A percentile compares a stretch with the other conserved stretches of the same genome.
Evolutionary conservation across 37 sponge, comb jelly and placozoan genomes (phyloP).

Genomic region (Geodia barretti): DNA sequence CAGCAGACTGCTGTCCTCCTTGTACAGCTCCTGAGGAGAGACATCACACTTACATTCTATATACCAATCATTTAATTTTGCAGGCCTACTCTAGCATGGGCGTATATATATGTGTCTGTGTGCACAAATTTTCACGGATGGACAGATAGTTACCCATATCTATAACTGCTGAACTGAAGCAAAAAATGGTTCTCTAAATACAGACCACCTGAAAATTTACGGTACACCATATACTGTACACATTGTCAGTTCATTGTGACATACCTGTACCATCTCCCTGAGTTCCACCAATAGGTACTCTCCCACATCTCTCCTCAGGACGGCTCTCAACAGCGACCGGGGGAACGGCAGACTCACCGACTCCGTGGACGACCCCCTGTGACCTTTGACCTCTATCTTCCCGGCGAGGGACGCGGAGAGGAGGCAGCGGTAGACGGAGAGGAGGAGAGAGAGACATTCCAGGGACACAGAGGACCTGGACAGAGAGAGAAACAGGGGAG

Average conservation of each 20-base stretch:
- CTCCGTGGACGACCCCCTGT: not conserved
- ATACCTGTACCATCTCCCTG: conserved; percentile 32
- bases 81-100: too few species aligned
- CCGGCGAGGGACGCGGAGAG: not conserved
- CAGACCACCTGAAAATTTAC: too few species aligned
- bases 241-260: too few species aligned
- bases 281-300: conserved; percentile 21
- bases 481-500: not conserved
- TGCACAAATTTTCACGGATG: too few species aligned
- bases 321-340: conserved; percentile 17
- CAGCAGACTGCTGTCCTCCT: conserved; percentile 30
- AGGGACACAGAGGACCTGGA: not conserved
- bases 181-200: too few species aligned
- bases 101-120: too few species aligned
- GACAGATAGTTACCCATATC: too few species aligned
- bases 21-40: conserved; percentile 16
- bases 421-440: not conserved
- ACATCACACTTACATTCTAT: too few species aligned
- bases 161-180: too few species aligned
- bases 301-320: conserved; percentile 14
- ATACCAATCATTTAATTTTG: not conserved
- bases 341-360: conserved; percentile 26
- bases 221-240: too few species aligned
- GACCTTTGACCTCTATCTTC: not conserved
- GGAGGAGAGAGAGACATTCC: not conserved